Base-by-base conservation (phyloP, 2,797 vertebrate genomes). In the Halcyon smyrnensis region DNA sequence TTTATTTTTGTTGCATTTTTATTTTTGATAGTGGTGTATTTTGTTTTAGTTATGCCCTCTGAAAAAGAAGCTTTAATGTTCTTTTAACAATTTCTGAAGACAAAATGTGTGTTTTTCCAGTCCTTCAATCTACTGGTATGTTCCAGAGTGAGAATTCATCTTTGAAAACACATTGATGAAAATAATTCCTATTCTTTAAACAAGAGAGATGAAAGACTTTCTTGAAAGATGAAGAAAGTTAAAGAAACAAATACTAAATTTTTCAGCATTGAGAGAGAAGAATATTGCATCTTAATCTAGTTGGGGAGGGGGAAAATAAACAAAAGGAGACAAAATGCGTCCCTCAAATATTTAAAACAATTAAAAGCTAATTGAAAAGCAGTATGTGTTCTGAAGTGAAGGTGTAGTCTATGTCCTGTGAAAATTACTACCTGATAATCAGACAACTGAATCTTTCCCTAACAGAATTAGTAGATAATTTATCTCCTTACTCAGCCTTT, bases 381-480 rank as follows among this genome's bases (percentile, higher is more conserved):
- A 41, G 12, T 37, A 19, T 10, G 9, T 43, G 2, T 82, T 80
- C 57, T 71, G 32, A 73, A 92, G n/a, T 60, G 45, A 74, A 51
- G 13, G 9, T 46, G 18, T 30, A 24, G 2, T 28, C 27, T 16
- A 8, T 30, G 41, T 50, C 46, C 23, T 67, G 16, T 56, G 45
- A 75, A 69, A 94, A 75, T 84, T 79, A 69, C 59, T 80, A 59
- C 12, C 27, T 78, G 30, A 89, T 71, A 89, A 89, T 81, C 57
- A 70, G 30, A 15, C 8, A 85, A 77, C 18, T 68, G 4, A 81
- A 59, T 91, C 6, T 15, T 64, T 69, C 24, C 24, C 7, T 73
- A 60, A 70, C 2, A 45, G 6, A 82, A 81, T 87, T 81, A 93
- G n/a, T 74, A 74, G 5, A 3, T 27, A 41, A 70, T 88, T 69